These are phyloP conservation scores for Zaprionus gabonicus DNA, from an alignment of 1,140 invertebrate genomes.

Conservation along the genomic window DNA sequence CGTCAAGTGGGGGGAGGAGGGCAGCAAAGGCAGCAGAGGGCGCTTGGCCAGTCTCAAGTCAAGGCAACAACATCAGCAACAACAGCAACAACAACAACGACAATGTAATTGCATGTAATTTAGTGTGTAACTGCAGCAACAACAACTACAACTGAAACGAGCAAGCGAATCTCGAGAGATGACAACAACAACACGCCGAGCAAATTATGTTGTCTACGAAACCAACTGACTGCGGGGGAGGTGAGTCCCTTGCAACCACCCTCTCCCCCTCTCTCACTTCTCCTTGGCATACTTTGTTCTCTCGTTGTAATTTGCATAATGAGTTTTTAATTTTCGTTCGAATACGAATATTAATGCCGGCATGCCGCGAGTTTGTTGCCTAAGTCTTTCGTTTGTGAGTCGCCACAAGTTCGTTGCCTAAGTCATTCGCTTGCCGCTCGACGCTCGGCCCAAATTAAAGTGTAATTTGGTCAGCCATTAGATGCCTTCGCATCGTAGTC, in stretches of 20 bases:
- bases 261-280: not conserved
- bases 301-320: constrained; percentile 77
- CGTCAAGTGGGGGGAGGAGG: constrained; percentile 3
- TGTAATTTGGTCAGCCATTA: constrained; percentile 82
- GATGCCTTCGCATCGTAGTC: constrained; percentile 35
- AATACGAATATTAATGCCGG: constrained; percentile 59
- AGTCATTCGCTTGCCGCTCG: constrained; percentile 58
- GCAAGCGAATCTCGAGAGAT: constrained; percentile 45
- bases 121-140: constrained; percentile 77
- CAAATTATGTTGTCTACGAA: constrained; percentile 78
- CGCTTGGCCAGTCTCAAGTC: constrained; percentile 45
- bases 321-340: constrained; percentile 78
- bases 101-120: constrained; percentile 81
- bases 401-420: constrained; percentile 63
- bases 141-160: constrained; percentile 41
- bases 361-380: constrained; percentile 59
- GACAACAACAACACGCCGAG: constrained; percentile 75
- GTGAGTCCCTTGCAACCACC: not conserved
- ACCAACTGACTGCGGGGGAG: constrained; percentile 50
- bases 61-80: constrained; percentile 11
- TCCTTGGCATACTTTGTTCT: constrained; percentile 18
- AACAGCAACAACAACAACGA: constrained; percentile 34
- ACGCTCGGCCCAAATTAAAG: constrained; percentile 71
- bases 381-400: constrained; percentile 66
- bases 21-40: not conserved